These are phyloP conservation scores for Girardinus metallicus DNA, from an alignment of 2,797 vertebrate species.

Conservation along the genomic window DNA sequence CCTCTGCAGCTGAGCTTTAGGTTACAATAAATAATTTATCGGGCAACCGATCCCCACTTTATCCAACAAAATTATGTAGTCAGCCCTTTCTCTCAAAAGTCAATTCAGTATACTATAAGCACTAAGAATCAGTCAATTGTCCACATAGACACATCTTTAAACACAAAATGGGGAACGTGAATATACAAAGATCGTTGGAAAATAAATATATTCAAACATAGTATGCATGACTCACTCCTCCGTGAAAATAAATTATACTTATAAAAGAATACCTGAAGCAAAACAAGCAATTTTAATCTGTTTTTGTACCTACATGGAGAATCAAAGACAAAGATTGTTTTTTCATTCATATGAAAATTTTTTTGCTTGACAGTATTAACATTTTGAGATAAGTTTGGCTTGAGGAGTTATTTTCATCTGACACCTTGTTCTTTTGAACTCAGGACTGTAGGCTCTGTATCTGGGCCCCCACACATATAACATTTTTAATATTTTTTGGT, in stretches of 20 bases:
- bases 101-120: too few species aligned
- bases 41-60: background rate
- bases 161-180: too few species aligned
- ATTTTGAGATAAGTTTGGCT: background rate
- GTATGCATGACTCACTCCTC: background rate
- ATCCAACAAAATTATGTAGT: background rate
- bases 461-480: background rate
- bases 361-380: background rate
- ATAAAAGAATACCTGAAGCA: conserved; percentile 22
- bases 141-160: too few species aligned
- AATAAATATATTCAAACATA: conserved; percentile 5
- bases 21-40: background rate
- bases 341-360: background rate
- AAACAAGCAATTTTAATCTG: conserved; percentile 1
- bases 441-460: too few species aligned
- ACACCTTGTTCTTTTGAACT: background rate
- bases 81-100: too few species aligned
- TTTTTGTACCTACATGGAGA: background rate
- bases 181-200: background rate
- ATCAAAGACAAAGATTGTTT: background rate
- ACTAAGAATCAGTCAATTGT: too few species aligned
- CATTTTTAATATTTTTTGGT: background rate
- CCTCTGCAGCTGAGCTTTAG: background rate
- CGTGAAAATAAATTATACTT: conserved; percentile 10
- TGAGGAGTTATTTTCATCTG: background rate